A percentile compares a stretch with the other conserved stretches of the same genome.
These are phyloP conservation scores for Eurystomus glaucurus DNA, from an alignment of 2,797 vertebrate species.

Conservation along the genomic window DNA sequence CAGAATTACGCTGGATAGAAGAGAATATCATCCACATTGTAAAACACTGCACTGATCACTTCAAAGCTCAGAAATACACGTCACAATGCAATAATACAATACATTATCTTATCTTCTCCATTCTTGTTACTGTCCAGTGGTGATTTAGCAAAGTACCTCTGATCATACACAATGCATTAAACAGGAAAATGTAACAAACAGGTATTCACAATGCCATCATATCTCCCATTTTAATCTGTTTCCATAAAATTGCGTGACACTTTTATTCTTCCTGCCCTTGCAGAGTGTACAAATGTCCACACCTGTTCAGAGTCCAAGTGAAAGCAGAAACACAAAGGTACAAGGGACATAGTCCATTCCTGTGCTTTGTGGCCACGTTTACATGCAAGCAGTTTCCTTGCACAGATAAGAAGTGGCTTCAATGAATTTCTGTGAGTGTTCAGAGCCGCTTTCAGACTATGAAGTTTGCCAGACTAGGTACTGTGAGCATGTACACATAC, in stretches of 20 bases:
- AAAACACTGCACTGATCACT: slow-evolving; percentile 32
- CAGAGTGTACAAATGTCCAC: neutral
- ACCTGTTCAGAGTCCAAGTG: neutral
- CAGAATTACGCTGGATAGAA: slow-evolving; percentile 13
- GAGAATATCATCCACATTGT: slow-evolving; percentile 28
- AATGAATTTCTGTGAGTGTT: neutral
- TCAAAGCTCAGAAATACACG: slow-evolving; percentile 33
- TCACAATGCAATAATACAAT: slow-evolving; percentile 38
- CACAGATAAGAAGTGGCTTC: neutral
- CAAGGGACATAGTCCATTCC: neutral
- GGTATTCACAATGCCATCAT: neutral
- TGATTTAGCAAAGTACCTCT: slow-evolving; percentile 28
- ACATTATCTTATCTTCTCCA: slow-evolving; percentile 49
- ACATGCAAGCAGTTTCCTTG: neutral
- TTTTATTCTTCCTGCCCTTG: neutral
- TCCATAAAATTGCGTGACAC: neutral
- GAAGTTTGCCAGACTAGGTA: neutral
- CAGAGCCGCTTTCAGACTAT: neutral
- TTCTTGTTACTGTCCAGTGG: slow-evolving; percentile 46
- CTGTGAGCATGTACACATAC: accelerated
- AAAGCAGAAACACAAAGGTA: neutral
- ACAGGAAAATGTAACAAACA: neutral
- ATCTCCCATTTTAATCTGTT: neutral
- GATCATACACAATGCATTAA: neutral
- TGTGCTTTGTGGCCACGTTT: neutral